These are phyloP conservation scores for Crotalus tigris DNA, from an alignment of 2,113 vertebrate genomes.

Conservation along the genomic window DNA sequence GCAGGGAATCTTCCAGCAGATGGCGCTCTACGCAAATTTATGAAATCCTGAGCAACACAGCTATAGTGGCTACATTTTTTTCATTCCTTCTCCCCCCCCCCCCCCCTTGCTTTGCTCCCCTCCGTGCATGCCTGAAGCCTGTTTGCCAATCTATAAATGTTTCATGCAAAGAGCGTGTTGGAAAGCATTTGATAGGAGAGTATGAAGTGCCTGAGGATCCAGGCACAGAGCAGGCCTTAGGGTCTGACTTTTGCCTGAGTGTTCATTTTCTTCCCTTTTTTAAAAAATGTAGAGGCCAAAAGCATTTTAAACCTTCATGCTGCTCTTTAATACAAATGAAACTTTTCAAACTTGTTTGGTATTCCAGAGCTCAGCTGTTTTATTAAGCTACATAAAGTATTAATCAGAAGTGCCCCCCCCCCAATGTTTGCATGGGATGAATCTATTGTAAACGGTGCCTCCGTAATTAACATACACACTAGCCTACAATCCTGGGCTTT, in stretches of 20 bases:
- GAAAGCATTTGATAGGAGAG: not conserved
- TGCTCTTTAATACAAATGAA: not conserved
- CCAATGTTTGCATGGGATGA: not conserved
- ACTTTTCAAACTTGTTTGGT: not conserved
- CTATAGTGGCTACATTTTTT: not conserved
- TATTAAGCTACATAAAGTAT: not conserved
- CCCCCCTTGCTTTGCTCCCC: not conserved
- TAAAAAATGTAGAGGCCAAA: not conserved
- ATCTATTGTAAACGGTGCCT: not conserved
- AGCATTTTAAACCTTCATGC: not conserved
- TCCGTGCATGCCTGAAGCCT: not conserved
- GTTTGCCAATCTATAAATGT: constrained; percentile 1
- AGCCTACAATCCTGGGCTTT: not conserved
- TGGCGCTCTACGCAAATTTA: not conserved
- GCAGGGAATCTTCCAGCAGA: not conserved
- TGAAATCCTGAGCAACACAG: not conserved
- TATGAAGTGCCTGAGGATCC: not conserved
- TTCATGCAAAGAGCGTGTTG: not conserved
- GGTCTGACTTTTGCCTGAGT: not conserved
- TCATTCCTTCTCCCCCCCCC: not conserved
- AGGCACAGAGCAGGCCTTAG: not conserved
- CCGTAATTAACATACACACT: not conserved
- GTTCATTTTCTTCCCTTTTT: not conserved
- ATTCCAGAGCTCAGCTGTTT: not conserved
- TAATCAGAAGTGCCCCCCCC: not conserved